A percentile compares a stretch with the other conserved stretches of the same genome.
These are phyloP conservation scores for Protonibea diacanthus DNA, from an alignment of 2,797 vertebrate species.

Conservation along the genomic window DNA sequence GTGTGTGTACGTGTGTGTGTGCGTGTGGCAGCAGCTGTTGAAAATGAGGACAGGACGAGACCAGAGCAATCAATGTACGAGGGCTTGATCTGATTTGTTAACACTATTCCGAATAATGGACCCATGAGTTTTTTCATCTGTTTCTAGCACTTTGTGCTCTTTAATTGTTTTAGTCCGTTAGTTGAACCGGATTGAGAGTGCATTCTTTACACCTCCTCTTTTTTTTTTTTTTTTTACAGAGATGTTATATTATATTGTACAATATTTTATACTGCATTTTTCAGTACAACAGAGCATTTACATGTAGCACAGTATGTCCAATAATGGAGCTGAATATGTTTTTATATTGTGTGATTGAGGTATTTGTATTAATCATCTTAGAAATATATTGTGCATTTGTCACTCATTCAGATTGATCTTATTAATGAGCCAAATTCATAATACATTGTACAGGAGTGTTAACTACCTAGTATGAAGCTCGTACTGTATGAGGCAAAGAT, in stretches of 20 bases:
- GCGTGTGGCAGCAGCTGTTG: constrained; percentile 80
- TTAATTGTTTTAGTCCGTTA: background rate
- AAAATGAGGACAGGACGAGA: constrained; percentile 83
- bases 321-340: constrained; percentile 12
- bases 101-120: constrained; percentile 66
- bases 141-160: constrained; percentile 19
- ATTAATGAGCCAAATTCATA: background rate
- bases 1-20: constrained; percentile 36
- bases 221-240: background rate
- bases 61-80: constrained; percentile 88
- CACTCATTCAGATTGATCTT: background rate
- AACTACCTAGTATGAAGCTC: background rate
- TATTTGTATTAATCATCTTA: background rate
- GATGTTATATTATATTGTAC: background rate
- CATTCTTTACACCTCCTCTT: background rate
- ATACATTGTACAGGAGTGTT: background rate
- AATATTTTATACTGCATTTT: background rate
- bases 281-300: background rate
- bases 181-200: background rate
- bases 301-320: background rate
- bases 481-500: background rate
- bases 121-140: constrained; percentile 1
- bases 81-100: constrained; percentile 81
- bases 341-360: background rate
- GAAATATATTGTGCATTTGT: background rate